Conservation (phyloP, 2,797 vertebrate genomes). For the Tauraco hartlaubi region DNA sequence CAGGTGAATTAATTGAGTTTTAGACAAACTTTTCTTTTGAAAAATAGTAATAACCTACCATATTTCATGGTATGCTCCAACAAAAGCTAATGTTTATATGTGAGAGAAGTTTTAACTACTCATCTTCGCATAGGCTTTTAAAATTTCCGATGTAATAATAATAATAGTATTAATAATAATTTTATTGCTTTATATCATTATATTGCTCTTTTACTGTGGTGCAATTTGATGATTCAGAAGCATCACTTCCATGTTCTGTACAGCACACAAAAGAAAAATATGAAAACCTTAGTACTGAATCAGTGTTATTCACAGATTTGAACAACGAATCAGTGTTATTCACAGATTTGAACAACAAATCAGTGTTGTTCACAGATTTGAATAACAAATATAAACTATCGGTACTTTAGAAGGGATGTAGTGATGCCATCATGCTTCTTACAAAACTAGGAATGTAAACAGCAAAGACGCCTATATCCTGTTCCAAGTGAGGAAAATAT, state of each 20-base stretch:
- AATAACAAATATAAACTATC: neutral
- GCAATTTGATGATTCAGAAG: neutral
- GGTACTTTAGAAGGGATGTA: neutral
- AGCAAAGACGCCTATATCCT: neutral
- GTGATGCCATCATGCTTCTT: neutral
- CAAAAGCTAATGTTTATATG: neutral
- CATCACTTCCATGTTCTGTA: neutral
- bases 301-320: neutral
- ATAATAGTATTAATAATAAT: neutral
- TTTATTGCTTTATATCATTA: neutral
- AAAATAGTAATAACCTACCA: neutral
- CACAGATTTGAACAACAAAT: too few species aligned
- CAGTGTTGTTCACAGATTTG: neutral
- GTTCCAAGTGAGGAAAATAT: neutral
- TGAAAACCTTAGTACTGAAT: neutral
- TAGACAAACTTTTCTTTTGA: neutral
- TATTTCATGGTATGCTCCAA: neutral
- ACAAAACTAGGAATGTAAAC: neutral
- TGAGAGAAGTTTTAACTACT: neutral
- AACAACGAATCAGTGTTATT: too few species aligned
- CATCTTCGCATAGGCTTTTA: neutral
- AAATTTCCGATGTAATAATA: neutral
- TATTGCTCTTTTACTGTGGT: neutral
- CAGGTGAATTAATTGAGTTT: neutral
- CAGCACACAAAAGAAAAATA: neutral